Evolutionary conservation across 2,113 vertebrate genomes (phyloP).

Genomic region (Lophotis ruficrista): DNA sequence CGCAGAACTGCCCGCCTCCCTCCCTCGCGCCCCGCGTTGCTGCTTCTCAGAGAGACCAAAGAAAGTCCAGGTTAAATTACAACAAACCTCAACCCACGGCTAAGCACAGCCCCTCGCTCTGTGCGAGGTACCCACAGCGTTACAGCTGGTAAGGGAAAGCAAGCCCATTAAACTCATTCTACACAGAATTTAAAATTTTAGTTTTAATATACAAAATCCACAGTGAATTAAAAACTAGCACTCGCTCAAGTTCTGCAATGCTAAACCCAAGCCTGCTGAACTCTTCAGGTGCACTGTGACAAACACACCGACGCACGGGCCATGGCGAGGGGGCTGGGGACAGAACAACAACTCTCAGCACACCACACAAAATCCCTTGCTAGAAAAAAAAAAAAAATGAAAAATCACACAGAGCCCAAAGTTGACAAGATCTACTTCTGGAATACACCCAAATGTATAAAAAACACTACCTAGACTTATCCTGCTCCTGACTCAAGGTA

Average conservation of each 20-base stretch:
- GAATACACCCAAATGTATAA: background rate
- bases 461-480: background rate
- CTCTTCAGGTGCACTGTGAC: background rate
- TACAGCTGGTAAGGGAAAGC: background rate
- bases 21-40: fast-evolving
- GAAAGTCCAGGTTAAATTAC: no score
- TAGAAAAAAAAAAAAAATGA: no score
- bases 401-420: background rate
- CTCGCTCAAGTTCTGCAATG: background rate
- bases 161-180: background rate
- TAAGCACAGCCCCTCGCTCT: fast-evolving
- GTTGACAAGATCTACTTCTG: background rate
- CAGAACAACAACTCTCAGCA: background rate
- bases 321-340: fast-evolving
- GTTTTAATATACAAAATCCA: background rate
- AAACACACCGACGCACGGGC: no score
- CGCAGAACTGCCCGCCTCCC: background rate
- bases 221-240: no score
- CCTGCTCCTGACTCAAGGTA: background rate
- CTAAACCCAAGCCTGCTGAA: background rate
- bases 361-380: background rate
- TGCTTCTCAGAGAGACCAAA: background rate
- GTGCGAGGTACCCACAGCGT: no score
- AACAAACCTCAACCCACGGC: fast-evolving
- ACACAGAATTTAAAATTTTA: background rate